Evolutionary conservation across 1,140 invertebrate genomes (phyloP), one percentile per base, ranked within the genome.

Genomic region (Planococcus citri): DNA sequence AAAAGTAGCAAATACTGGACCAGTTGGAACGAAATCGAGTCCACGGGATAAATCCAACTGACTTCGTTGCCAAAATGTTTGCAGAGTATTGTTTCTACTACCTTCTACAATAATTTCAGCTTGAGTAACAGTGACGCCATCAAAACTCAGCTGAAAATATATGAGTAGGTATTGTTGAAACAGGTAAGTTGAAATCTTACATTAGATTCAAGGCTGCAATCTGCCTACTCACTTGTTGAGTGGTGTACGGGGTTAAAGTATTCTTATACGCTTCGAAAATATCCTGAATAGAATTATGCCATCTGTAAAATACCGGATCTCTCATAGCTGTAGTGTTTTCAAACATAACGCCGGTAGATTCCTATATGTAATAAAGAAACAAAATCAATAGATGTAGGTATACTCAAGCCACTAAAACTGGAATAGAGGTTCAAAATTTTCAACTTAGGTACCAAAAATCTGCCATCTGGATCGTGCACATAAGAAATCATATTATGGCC

Each of bases 221-320:
- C 21, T 8, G 6, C n/a, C 17, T 51, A 72, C 69, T 73, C 74
- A 84, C 84, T 77, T 85, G 80, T 70, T 83, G 79, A 12, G 75
- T 74, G 0, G 79, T 83, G 72, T 90, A 90, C 68, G 83, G 77
- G 1, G 83, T 78, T 24, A 91, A 77, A 9, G 84, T 86, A 33
- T 81, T 82, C 78, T 93, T 93, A 77, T 88, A 86, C 73, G 87
- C 82, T 71, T 85, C 80, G 80, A 93, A 92, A 2, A 93, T 79
- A 69, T 90, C 84, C 74, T 94, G 88, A 24, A 93, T 81, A 73
- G 86, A 87, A 6, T 86, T 85, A 74, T 93, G 91, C 87, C 86
- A 91, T 75, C 88, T 84, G 78, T 92, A 94, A 79, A 94, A 93
- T 8, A 89, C 79, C 0, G 91, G 90, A 78, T 94, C 91, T 17